phyloP scores from a whole-genome alignment of 2,888 invertebrate species.

The Labia minor region DNA sequence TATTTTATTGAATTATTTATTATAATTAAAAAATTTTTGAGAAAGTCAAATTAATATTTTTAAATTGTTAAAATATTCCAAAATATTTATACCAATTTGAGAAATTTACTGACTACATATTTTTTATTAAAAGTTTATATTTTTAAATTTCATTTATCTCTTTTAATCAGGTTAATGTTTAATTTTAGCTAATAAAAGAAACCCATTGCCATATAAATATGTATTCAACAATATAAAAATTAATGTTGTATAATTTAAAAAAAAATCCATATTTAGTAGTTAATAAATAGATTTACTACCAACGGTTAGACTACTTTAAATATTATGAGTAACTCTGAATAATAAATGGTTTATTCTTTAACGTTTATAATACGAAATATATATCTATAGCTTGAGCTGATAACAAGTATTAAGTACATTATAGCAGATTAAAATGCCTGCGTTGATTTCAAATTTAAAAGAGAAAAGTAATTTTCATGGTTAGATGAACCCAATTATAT shows the following conservation, averaged over 20 bases:
- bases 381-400: neutral
- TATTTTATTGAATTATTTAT: no score
- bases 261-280: neutral
- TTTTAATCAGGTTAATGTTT: no score
- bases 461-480: conserved; percentile 7
- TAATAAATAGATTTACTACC: neutral
- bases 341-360: neutral
- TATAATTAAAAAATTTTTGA: no score
- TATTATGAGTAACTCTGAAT: neutral
- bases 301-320: neutral
- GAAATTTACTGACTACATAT: no score
- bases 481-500: neutral
- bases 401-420: neutral
- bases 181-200: no score
- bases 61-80: no score
- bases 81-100: no score
- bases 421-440: neutral
- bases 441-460: conserved; percentile 13
- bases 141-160: no score
- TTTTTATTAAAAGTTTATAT: no score
- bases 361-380: neutral
- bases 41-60: no score
- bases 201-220: neutral
- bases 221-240: neutral
- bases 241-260: neutral